A percentile compares a stretch with the other conserved stretches of the same genome.
Conservation (phyloP, 2,797 vertebrate genomes). For the Typhlichthys subterraneus region DNA sequence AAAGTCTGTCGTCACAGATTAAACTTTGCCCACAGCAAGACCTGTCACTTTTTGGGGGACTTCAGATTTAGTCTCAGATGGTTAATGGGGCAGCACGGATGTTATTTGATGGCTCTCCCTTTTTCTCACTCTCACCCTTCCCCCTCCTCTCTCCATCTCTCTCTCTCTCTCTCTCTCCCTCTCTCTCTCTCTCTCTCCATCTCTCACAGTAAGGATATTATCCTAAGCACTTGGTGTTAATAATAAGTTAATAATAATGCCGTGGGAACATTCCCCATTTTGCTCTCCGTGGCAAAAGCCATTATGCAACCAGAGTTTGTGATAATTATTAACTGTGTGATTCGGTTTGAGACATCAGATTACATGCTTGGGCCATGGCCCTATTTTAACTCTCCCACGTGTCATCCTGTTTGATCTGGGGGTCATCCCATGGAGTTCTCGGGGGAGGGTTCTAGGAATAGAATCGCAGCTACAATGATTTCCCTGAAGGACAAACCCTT, state of each 20-base stretch:
- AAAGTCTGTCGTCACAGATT: too few species aligned
- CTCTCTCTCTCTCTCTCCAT: too few species aligned
- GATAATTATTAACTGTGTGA: conserved; percentile 60
- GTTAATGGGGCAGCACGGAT: too few species aligned
- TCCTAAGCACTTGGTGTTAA: conserved; percentile 19
- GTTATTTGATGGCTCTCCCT: too few species aligned
- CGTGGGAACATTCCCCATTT: conserved; percentile 25
- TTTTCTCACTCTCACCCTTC: too few species aligned
- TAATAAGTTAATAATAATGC: conserved; percentile 32
- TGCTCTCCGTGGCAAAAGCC: conserved; percentile 26
- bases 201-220: too few species aligned
- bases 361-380: conserved; percentile 36
- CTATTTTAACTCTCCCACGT: conserved; percentile 35
- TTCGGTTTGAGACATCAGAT: conserved; percentile 48
- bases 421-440: conserved; percentile 37
- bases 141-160: too few species aligned
- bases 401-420: conserved; percentile 37
- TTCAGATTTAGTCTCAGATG: too few species aligned
- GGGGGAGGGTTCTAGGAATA: conserved; percentile 24
- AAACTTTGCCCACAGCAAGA: too few species aligned
- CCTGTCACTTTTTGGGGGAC: too few species aligned
- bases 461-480: conserved; percentile 48
- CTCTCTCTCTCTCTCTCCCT: too few species aligned
- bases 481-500: conserved; percentile 24
- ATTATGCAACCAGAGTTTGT: conserved; percentile 30